Evolutionary conservation across 2,888 invertebrate species (phyloP).

Genomic region (Melanargia galathea): DNA sequence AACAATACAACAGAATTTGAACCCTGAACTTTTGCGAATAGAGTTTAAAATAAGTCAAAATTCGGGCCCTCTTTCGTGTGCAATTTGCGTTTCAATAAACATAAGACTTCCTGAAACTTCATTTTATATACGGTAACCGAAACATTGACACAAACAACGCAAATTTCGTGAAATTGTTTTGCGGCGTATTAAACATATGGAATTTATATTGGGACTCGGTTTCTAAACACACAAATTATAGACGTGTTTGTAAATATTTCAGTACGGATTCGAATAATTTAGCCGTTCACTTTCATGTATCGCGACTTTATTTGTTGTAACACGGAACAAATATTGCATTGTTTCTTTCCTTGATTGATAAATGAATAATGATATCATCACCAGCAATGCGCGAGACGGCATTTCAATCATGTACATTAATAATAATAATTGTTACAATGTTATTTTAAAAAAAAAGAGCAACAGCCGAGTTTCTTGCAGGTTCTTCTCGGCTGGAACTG

Average conservation of each 20-base stretch:
- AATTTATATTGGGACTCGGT: slow-evolving; percentile 33
- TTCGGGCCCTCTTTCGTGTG: neutral
- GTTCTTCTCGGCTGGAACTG: too few species aligned
- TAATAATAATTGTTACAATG: too few species aligned
- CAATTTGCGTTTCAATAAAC: slow-evolving; percentile 28
- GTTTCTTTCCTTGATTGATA: too few species aligned
- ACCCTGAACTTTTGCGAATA: slow-evolving; percentile 9
- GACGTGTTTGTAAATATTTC: slow-evolving; percentile 36
- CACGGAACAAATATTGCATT: too few species aligned
- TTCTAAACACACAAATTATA: slow-evolving; percentile 35
- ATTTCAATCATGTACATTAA: too few species aligned
- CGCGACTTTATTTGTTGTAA: too few species aligned
- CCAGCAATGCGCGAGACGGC: too few species aligned
- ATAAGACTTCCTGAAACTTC: slow-evolving; percentile 30
- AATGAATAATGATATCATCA: too few species aligned
- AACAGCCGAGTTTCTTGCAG: too few species aligned
- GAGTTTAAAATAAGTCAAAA: slow-evolving; percentile 11
- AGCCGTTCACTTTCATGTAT: slow-evolving; percentile 17
- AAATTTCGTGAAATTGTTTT: slow-evolving; percentile 32
- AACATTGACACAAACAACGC: slow-evolving; percentile 20
- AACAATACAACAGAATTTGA: slow-evolving; percentile 6
- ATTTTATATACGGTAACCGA: slow-evolving; percentile 14
- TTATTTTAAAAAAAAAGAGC: too few species aligned
- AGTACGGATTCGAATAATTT: slow-evolving; percentile 25
- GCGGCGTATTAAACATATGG: slow-evolving; percentile 29